Percentiles rank a stretch among this genome's conserved stretches.
These are phyloP conservation scores for Sardina pilchardus DNA, from an alignment of 2,113 vertebrate genomes.

Conservation along the genomic window DNA sequence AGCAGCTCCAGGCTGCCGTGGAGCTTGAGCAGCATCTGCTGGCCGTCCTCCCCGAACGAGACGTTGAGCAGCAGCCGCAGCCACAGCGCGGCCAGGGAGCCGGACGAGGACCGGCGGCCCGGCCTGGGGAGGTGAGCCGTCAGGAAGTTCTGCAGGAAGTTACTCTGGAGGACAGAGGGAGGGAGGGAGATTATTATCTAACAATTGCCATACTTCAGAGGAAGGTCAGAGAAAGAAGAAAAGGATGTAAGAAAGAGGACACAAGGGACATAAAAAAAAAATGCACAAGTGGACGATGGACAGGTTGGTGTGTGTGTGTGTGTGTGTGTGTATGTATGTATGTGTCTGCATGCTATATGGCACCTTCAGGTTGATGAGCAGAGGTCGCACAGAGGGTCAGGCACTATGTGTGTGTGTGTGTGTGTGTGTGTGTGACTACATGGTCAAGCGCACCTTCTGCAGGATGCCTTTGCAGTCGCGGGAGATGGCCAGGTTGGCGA, in stretches of 20 bases:
- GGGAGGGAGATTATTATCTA: not conserved
- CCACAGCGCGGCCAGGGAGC: constrained; percentile 76
- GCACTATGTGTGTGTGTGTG: not conserved
- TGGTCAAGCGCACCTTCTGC: constrained; percentile 80
- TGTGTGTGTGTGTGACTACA: not conserved
- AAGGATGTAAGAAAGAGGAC: not conserved
- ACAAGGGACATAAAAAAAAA: too few relatives aligned
- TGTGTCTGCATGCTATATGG: not conserved
- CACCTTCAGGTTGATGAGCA: too few relatives aligned
- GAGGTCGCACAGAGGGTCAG: too few relatives aligned
- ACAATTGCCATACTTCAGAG: too few relatives aligned
- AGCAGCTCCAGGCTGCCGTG: constrained; percentile 84
- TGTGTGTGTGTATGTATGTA: not conserved
- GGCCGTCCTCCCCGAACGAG: constrained; percentile 86
- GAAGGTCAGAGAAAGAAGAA: not conserved
- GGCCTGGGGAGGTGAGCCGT: constrained; percentile 78
- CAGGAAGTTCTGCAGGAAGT: constrained; percentile 90
- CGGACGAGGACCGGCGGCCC: constrained; percentile 59
- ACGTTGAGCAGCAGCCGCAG: constrained; percentile 85
- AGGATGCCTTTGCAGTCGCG: constrained; percentile 87
- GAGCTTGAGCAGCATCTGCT: constrained; percentile 85
- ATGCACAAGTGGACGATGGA: not conserved
- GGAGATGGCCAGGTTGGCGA: constrained; percentile 86
- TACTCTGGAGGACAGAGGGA: constrained; percentile 73
- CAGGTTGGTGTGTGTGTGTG: not conserved